Conservation (phyloP, 1,140 invertebrate species). For the Conus ventricosus region DNA sequence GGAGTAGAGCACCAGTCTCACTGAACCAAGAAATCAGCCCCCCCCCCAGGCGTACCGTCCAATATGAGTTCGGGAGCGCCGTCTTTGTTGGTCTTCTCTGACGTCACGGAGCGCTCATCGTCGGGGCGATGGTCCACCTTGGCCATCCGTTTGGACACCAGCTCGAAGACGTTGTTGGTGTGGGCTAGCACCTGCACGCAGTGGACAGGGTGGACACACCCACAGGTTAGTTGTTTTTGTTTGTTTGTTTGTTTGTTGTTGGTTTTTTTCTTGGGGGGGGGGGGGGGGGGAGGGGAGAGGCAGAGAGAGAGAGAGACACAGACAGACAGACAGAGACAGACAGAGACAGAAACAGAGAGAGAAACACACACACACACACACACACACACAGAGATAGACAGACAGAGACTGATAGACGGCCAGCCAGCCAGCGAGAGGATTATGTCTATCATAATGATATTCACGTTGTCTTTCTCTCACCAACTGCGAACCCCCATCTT, state of each 20-base stretch:
- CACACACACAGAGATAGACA: too few relatives aligned
- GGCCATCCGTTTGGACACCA: slow-evolving; percentile 90
- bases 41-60: too few relatives aligned
- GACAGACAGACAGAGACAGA: not conserved
- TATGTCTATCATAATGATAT: too few relatives aligned
- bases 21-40: too few relatives aligned
- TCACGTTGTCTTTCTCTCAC: too few relatives aligned
- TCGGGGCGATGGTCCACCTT: not conserved
- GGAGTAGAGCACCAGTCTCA: too few relatives aligned
- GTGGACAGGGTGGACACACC: not conserved
- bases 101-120: not conserved
- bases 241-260: too few relatives aligned
- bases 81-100: not conserved
- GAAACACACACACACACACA: too few relatives aligned
- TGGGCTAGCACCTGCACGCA: slow-evolving; percentile 88
- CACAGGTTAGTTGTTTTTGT: not conserved
- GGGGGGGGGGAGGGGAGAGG: not conserved
- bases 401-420: too few relatives aligned
- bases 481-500: too few relatives aligned
- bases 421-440: too few relatives aligned
- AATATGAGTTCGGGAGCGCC: not conserved
- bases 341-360: slow-evolving; percentile 2
- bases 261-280: too few relatives aligned
- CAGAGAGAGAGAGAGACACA: not conserved
- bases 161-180: slow-evolving; percentile 96